Base-by-base conservation (phyloP, 2,113 vertebrate genomes). In the Eretmochelys imbricata region DNA sequence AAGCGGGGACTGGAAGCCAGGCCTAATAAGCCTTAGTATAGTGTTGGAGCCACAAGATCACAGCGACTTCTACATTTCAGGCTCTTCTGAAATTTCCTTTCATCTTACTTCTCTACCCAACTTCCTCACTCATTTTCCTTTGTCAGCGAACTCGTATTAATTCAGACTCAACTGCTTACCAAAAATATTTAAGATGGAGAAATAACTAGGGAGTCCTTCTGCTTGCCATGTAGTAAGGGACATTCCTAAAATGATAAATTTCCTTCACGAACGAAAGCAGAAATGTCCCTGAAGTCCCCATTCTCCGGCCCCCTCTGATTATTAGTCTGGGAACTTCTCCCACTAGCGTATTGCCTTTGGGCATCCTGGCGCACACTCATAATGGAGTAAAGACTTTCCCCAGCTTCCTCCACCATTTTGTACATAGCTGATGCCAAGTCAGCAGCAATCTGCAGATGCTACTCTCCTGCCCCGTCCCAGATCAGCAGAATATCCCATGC, bases 401-500 rank as follows among this genome's bases (percentile, higher is more conserved):
- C 31, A 20, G 59, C 25, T 84, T 87, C 22, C 72, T 42, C n/a
- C 25, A 46, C 16, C 10, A 46, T 80, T 90, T 80, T 42, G 51
- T 8, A 65, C 14, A 17, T 65, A 6, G n/a, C 79, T n/a, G n/a
- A 51, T 86, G 75, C 59, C 48, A 54, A 76, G 54, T 1, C 72
- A 62, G 49, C 24, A 62, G 29, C 6, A 20, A 10, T 51, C 29
- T 46, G 35, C 20, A 46, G 5, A 3, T 38, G 6, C 46, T 55
- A n/a, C 12, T 85, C 0, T 84, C 9, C 14, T 0, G 0, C 19
- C 4, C 20, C 29, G 2, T 3, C 4, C 3, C 9, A 48, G n/a
- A 35, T 31, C 84, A 82, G 49, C 8, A 55, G 19, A 31, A 4
- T 84, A 29, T 5, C 27, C 62, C 62, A 65, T 35, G 80, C 48